phyloP scores from a whole-genome alignment of 2,888 invertebrate species.

The Poecilobothrus nobilitatus region DNA sequence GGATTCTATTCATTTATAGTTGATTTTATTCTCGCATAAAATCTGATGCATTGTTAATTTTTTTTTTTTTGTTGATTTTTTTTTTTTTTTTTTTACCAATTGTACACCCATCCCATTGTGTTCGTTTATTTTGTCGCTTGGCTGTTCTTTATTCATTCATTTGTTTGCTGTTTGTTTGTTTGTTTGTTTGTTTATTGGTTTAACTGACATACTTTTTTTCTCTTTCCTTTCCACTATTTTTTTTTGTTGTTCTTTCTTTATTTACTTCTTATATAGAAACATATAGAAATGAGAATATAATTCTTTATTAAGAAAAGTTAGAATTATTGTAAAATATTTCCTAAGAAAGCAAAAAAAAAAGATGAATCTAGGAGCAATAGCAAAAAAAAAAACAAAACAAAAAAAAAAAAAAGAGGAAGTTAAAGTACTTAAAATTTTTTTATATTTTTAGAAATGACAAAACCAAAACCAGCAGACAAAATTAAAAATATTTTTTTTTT shows the following conservation, averaged over 20 bases:
- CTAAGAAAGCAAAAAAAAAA: neutral
- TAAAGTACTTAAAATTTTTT: neutral
- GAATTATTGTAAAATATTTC: neutral
- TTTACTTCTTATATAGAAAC: neutral
- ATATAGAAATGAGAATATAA: too few relatives aligned
- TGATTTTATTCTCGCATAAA: neutral
- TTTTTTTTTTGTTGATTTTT: too few relatives aligned
- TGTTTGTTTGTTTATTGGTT: neutral
- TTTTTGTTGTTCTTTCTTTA: too few relatives aligned
- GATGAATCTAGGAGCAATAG: neutral
- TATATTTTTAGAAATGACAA: neutral
- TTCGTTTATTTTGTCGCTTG: neutral
- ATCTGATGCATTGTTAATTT: neutral
- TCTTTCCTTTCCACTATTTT: neutral
- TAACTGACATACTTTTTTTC: conserved; percentile 1
- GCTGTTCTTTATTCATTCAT: neutral
- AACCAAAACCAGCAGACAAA: neutral
- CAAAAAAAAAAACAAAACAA: too few relatives aligned
- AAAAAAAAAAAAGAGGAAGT: neutral
- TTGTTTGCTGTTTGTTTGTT: neutral
- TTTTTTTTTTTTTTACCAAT: too few relatives aligned
- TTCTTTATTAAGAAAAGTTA: neutral
- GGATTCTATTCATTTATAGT: neutral
- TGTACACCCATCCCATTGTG: neutral
- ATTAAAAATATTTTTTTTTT: neutral